These are phyloP conservation scores for Crenuchus spilurus DNA, from an alignment of 2,797 vertebrate species.

Conservation along the genomic window DNA sequence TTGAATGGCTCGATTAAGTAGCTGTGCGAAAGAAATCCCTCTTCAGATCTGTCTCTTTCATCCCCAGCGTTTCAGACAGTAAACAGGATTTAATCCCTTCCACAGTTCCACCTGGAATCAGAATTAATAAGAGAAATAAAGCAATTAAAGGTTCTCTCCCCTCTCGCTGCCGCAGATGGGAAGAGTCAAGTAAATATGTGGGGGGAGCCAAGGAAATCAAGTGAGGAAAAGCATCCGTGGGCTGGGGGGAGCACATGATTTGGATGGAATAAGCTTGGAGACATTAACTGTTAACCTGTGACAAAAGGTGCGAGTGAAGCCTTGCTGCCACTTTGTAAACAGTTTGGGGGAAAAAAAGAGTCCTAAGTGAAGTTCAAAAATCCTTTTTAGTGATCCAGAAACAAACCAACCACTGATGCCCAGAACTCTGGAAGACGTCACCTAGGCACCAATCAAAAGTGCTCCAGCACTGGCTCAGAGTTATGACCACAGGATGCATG, in stretches of 20 bases:
- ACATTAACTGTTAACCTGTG: constrained; percentile 9
- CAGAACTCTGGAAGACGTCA: background rate
- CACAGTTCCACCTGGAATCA: constrained; percentile 53
- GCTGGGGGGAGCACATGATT: background rate
- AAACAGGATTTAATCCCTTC: constrained; percentile 60
- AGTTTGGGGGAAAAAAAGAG: background rate
- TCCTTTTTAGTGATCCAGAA: constrained; percentile 10
- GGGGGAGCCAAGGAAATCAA: background rate
- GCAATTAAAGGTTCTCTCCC: constrained; percentile 45
- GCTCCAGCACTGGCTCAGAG: background rate
- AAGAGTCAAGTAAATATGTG: constrained; percentile 5
- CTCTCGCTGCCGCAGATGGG: background rate
- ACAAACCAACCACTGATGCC: constrained; percentile 14
- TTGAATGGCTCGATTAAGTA: constrained; percentile 64
- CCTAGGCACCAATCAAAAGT: background rate
- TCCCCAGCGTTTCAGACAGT: constrained; percentile 53
- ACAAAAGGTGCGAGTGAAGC: constrained; percentile 17
- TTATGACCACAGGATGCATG: too few species aligned
- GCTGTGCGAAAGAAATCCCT: constrained; percentile 62
- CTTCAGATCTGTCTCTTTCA: constrained; percentile 59
- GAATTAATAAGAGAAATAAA: constrained; percentile 59
- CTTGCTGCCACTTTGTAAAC: background rate
- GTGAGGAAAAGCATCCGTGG: background rate
- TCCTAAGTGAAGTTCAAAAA: constrained; percentile 2
- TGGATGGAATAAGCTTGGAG: background rate